Percentiles rank a stretch among this genome's conserved stretches.
These are phyloP conservation scores for Cheiracanthium punctorium DNA, from an alignment of 2,888 invertebrate genomes.

Conservation along the genomic window DNA sequence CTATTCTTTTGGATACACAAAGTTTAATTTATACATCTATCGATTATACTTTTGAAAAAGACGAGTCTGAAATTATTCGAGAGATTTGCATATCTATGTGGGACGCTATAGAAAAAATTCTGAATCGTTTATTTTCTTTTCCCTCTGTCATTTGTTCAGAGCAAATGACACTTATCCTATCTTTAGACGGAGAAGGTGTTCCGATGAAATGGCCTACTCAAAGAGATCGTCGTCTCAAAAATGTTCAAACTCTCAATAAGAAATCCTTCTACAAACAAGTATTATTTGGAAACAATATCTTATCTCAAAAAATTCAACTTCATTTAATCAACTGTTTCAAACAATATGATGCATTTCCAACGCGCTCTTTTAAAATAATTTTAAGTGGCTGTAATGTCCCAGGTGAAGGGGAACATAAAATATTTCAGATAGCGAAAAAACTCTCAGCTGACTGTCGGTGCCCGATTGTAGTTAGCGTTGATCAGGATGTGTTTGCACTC, in stretches of 20 bases:
- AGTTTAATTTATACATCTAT: too few species aligned
- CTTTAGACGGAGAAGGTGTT: conserved; percentile 39
- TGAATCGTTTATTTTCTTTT: too few species aligned
- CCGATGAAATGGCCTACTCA: conserved; percentile 46
- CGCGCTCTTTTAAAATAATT: neutral
- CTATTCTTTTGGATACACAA: too few species aligned
- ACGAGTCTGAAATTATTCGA: too few species aligned
- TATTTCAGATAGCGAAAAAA: neutral
- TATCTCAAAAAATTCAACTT: neutral
- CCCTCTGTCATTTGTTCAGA: too few species aligned
- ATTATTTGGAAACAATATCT: conserved; percentile 25
- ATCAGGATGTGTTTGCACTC: conserved; percentile 40
- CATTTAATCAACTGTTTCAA: neutral
- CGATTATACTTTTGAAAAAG: too few species aligned
- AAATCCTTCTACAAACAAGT: conserved; percentile 17
- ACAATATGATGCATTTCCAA: neutral
- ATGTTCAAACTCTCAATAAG: neutral
- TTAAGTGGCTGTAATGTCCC: neutral
- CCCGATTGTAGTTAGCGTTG: conserved; percentile 22
- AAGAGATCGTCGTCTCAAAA: conserved; percentile 3
- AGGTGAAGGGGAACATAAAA: neutral
- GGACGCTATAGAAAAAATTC: too few species aligned
- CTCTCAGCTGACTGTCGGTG: neutral
- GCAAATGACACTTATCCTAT: too few species aligned
- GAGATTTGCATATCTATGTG: too few species aligned